Base-by-base conservation (phyloP, 2,797 vertebrate species). In the Sebastes vulpes region DNA sequence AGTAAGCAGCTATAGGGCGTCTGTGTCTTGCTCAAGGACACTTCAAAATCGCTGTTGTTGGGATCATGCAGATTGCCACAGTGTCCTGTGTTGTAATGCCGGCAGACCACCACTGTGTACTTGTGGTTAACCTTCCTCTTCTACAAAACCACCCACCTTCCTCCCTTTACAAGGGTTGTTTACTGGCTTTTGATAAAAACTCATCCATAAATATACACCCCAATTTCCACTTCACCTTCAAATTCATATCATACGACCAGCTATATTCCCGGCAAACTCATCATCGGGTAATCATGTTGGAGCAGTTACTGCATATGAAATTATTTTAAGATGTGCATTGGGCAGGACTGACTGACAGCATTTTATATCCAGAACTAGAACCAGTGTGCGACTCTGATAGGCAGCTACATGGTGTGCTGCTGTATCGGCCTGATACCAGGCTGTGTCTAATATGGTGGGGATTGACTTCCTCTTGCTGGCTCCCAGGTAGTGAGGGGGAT, bases 381-480 rank as follows among this genome's bases (percentile, higher is more conserved):
- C 69, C 72, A 65, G 71, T 77, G 74, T 74, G 53, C n/a, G 28
- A 32, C 81, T 81, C 71, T 81, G 89, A 93, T 87, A 88, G 82
- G 78, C 81, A 66, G 79, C 84, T 82, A 72, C 84, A 87, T 65
- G 86, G 56, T 56, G 81, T 21, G 71, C 82, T 82, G 86, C 92
- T 94, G 90, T 92, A 86, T 87, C 14, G 73, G 83, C 72, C 89
- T 91, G 94, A 94, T 93, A 95, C 90, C 86, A 12, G 86, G 70
- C 90, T 92, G 92, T 95, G 91, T 94, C 93, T 93, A 94, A 94
- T 93, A 88, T 73, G 91, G 77, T 86, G 74, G 81, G 86, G 91
- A 93, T 92, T 92, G 92, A 92, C 92, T 94, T 90, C 82, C 83
- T 86, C 79, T 86, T 82, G 86, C 88, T 32, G 61, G 86, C 87